These are phyloP conservation scores for Neelides sp. DNA, from an alignment of 1,140 invertebrate species.

Conservation along the genomic window DNA sequence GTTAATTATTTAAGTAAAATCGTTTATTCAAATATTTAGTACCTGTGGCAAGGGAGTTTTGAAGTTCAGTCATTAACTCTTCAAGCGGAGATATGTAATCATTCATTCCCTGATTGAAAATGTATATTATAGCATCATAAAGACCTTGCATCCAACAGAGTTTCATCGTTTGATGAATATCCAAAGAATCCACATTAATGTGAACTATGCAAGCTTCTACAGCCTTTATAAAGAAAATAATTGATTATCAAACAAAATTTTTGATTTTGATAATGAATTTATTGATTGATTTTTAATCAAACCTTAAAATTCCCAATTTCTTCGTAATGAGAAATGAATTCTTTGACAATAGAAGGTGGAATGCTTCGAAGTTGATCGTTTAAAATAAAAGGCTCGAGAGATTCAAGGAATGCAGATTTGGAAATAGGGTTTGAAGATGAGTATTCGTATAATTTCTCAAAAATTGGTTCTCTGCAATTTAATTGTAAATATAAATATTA, in stretches of 20 bases:
- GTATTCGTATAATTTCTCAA: conserved; percentile 43
- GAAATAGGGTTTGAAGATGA: conserved; percentile 37
- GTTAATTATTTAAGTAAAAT: not conserved
- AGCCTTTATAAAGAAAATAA: conserved; percentile 39
- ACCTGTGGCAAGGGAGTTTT: conserved; percentile 36
- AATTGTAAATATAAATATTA: conserved; percentile 8
- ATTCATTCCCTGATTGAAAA: conserved; percentile 69
- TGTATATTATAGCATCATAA: conserved; percentile 76
- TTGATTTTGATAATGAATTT: not conserved
- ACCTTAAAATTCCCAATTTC: conserved; percentile 38
- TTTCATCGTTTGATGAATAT: conserved; percentile 75
- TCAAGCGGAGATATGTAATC: conserved; percentile 75
- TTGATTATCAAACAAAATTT: conserved; percentile 3
- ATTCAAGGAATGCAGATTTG: conserved; percentile 39
- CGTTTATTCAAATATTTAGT: not conserved
- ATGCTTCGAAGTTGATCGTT: conserved; percentile 42
- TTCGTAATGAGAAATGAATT: conserved; percentile 49
- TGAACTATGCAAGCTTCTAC: conserved; percentile 70
- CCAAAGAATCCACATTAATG: conserved; percentile 67
- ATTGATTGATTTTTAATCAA: conserved; percentile 5
- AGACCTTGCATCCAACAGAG: conserved; percentile 64
- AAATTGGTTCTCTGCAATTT: conserved; percentile 39
- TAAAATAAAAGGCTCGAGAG: conserved; percentile 41
- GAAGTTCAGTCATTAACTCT: conserved; percentile 52
- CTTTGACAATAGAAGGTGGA: conserved; percentile 53